Base-by-base conservation (phyloP, 2,888 invertebrate genomes). In the Mamestra brassicae region DNA sequence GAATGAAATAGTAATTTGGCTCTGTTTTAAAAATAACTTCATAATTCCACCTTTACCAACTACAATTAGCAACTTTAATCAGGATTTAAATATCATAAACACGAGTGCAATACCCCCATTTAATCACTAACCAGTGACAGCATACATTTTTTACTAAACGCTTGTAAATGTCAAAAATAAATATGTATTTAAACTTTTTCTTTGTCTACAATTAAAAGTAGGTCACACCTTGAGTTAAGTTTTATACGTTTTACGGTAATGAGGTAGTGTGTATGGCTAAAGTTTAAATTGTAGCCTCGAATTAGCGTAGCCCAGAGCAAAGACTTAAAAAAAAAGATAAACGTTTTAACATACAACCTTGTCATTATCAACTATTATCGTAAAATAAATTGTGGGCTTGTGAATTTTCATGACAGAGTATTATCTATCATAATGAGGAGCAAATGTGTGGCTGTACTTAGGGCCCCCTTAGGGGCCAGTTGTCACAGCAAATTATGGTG, bases 321-420 rank as follows among this genome's bases (percentile, higher is more conserved):
- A 54, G 8, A 26, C 50, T 61, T 52, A 71, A 74, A 74, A 66
- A 57, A 26, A 81, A 74, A 71, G 17, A 66, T 72, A 79, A 80
- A 75, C 63, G 69, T 36, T 76, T 74, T 58, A 76, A 72, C n/a
- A 50, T 7, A 69, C 36, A 77, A 57, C 68, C 66, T 73, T 76
- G 74, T 84, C 55, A 85, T 86, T 85, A 85, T 47, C 61, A 60
- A 81, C 81, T 74, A 84, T 81, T 64, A 84, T 86, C 78, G 64
- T 84, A 66, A 86, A 83, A 80, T 76, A 73, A 77, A 80, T 71
- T 76, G 63, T 73, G 38, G 67, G 68, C 74, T 71, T 72, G 76
- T 74, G 57, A 74, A 72, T 71, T 78, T 72, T 68, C 47, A 83
- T 86, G 66, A 62, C 65, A 65, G 47, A 34, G 17, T 55, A 54